Evolutionary conservation across 1,140 invertebrate species (phyloP), one percentile per base, ranked within the genome.

Genomic region (Formica selysi): DNA sequence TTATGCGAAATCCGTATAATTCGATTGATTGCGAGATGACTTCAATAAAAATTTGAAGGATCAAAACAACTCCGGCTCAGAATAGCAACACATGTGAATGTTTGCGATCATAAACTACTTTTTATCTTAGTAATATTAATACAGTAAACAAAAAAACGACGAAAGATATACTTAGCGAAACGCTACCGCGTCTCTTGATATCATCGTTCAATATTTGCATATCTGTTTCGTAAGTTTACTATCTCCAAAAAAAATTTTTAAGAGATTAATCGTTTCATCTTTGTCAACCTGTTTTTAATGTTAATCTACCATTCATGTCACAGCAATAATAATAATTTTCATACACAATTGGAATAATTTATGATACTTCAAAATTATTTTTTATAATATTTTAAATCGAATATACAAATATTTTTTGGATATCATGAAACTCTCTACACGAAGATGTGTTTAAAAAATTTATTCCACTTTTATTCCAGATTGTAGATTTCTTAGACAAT

Each of bases 321-420:
- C 29, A 41, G 41, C 10, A 38, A 5, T 36, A n/a, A 41, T 61
- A 29, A n/a, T 22, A 36, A 7, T 19, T 29, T 19, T 76, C 13
- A 29, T 57, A 41, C 8, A 29, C 22, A 38, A 38, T 59, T 74
- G 8, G 4, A n/a, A 62, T 62, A 76, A 76, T 76, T 62, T 41
- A 61, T 11, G 36, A 26, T 10, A 62, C 8, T n/a, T 3, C 16
- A n/a, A 29, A 8, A 3, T 7, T 76, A 26, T 11, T 76, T 38
- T 61, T 38, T 44, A 26, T 3, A 1, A 19, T 59, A 41, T 38
- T 6, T 38, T 11, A 3, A 51, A n/a, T 7, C 1, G 5, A 68
- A 6, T 19, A 62, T 29, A 29, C 7, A 1, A 62, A 76, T 26
- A n/a, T 19, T 11, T 26, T 8, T 38, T n/a, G 8, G 1, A 8